Conservation (phyloP, 2,888 invertebrate genomes). For the Apamea monoglypha region DNA sequence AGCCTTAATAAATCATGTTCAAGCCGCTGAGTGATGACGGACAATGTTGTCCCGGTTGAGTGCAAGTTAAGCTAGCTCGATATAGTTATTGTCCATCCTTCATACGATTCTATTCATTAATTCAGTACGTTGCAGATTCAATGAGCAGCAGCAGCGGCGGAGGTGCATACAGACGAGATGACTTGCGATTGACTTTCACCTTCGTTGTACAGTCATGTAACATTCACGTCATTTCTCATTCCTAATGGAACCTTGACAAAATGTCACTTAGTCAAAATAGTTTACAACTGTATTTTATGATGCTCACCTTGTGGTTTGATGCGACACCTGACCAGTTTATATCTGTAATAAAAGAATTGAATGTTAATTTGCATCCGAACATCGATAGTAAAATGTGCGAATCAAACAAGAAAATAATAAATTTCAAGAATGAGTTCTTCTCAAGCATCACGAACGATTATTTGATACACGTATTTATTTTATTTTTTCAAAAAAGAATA, state of each 20-base stretch:
- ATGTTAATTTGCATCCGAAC: slow-evolving; percentile 49
- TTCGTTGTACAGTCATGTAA: slow-evolving; percentile 74
- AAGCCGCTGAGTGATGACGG: slow-evolving; percentile 17
- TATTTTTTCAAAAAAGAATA: slow-evolving; percentile 9
- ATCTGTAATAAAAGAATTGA: slow-evolving; percentile 67
- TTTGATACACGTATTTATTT: slow-evolving; percentile 15
- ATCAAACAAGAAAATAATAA: slow-evolving; percentile 10
- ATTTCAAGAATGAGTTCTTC: slow-evolving; percentile 16
- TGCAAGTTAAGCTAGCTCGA: slow-evolving; percentile 36
- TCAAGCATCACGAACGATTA: neutral
- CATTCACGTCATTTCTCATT: slow-evolving; percentile 71
- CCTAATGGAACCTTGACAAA: slow-evolving; percentile 61
- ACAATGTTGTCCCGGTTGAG: slow-evolving; percentile 33
- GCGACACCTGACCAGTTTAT: slow-evolving; percentile 61
- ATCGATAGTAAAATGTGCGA: slow-evolving; percentile 21
- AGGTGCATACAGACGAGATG: slow-evolving; percentile 76
- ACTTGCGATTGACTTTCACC: slow-evolving; percentile 77
- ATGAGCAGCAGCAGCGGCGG: slow-evolving; percentile 68
- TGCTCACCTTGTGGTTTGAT: slow-evolving; percentile 69
- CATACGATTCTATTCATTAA: slow-evolving; percentile 72
- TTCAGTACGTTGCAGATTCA: slow-evolving; percentile 72
- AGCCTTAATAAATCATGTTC: slow-evolving; percentile 39
- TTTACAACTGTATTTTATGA: slow-evolving; percentile 39
- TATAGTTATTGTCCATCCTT: slow-evolving; percentile 64
- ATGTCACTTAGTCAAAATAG: slow-evolving; percentile 52